Percentiles rank a stretch among this genome's conserved stretches.
phyloP scores from a whole-genome alignment of 2,888 invertebrate genomes.

The Crepidodera aurea region DNA sequence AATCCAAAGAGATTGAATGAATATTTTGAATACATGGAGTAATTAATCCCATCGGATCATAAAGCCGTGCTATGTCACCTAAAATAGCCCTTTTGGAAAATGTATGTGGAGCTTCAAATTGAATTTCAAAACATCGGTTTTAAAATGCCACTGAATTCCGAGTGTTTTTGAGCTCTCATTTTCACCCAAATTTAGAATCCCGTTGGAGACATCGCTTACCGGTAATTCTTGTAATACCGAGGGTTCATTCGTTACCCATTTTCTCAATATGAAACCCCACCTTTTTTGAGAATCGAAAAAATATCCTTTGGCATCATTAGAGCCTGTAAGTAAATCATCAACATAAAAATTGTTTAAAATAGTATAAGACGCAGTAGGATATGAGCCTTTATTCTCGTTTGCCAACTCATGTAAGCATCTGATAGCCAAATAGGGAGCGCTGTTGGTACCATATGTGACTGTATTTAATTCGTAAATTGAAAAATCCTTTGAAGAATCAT shows the following conservation, averaged over 20 bases:
- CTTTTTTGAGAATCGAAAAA: no score
- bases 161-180: slow-evolving; percentile 14
- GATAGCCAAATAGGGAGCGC: slow-evolving; percentile 20
- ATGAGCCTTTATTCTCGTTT: neutral
- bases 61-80: no score
- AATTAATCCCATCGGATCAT: no score
- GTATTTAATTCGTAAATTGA: slow-evolving; percentile 16
- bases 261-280: slow-evolving; percentile 13
- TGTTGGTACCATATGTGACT: slow-evolving; percentile 20
- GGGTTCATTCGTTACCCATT: slow-evolving; percentile 21
- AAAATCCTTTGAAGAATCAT: neutral
- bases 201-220: neutral
- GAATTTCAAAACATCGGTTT: neutral
- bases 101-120: no score
- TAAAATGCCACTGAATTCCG: slow-evolving; percentile 1
- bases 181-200: neutral
- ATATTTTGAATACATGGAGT: no score
- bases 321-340: slow-evolving; percentile 17
- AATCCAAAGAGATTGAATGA: no score
- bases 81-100: no score
- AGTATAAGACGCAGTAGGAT: slow-evolving; percentile 8
- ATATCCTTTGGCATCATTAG: neutral
- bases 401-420: slow-evolving; percentile 10
- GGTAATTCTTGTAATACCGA: no score
- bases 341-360: slow-evolving; percentile 16